Percentiles rank a stretch among this genome's conserved stretches.
Evolutionary conservation across 2,797 vertebrate genomes (phyloP).

Genomic region (Esox lucius): DNA sequence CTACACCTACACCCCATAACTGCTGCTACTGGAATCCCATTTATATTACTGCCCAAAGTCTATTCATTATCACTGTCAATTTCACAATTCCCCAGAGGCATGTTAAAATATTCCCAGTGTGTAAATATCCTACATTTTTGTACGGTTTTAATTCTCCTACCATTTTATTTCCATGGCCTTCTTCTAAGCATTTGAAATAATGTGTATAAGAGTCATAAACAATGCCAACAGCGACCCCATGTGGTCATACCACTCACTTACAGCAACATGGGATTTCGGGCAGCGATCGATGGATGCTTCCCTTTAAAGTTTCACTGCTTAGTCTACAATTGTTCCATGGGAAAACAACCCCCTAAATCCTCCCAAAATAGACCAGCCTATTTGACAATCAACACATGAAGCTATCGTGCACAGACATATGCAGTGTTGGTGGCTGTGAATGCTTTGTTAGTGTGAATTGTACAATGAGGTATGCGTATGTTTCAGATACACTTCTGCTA

Average conservation of each 20-base stretch:
- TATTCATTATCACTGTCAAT: too few species aligned
- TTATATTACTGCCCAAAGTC: too few species aligned
- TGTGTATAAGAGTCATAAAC: too few species aligned
- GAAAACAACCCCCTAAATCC: background rate
- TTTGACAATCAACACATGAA: background rate
- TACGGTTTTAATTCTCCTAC: too few species aligned
- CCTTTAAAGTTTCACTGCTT: background rate
- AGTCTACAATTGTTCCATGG: background rate
- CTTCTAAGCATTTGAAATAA: too few species aligned
- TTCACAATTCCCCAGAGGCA: too few species aligned
- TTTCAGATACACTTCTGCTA: background rate
- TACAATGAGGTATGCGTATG: background rate
- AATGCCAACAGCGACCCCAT: conserved; percentile 33
- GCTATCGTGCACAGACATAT: background rate
- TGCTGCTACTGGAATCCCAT: too few species aligned
- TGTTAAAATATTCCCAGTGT: too few species aligned
- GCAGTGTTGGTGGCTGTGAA: background rate
- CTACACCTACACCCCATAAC: too few species aligned
- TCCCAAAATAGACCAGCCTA: background rate
- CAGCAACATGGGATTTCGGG: background rate
- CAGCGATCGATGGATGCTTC: background rate
- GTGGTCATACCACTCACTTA: conserved; percentile 33
- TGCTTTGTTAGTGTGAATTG: background rate
- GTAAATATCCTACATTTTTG: too few species aligned
- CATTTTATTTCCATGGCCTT: too few species aligned